These are phyloP conservation scores for Dione juno DNA, from an alignment of 2,888 invertebrate species.

Conservation along the genomic window DNA sequence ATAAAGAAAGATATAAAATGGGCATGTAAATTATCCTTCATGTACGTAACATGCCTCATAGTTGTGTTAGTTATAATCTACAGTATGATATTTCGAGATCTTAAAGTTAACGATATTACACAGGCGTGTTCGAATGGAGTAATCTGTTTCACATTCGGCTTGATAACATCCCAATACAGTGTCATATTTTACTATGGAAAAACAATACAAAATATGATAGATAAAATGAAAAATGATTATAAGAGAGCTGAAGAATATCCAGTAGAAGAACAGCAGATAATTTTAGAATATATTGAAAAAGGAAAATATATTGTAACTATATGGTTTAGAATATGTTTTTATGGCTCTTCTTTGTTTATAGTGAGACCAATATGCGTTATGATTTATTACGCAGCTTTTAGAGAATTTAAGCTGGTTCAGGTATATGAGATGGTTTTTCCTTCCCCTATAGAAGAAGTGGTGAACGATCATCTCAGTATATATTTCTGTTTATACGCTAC, in stretches of 20 bases:
- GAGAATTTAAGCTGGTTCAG: constrained; percentile 50
- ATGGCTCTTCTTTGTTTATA: constrained; percentile 41
- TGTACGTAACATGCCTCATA: constrained; percentile 42
- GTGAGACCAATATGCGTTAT: constrained; percentile 48
- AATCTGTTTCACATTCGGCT: constrained; percentile 42
- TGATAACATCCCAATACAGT: constrained; percentile 44
- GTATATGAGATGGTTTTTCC: constrained; percentile 54
- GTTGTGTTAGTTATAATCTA: constrained; percentile 38
- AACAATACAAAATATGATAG: constrained; percentile 48
- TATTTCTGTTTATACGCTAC: constrained; percentile 43
- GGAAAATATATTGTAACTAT: constrained; percentile 51
- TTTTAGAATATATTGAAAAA: constrained; percentile 49
- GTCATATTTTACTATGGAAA: constrained; percentile 51
- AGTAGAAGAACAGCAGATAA: constrained; percentile 48
- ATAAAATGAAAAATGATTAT: constrained; percentile 55
- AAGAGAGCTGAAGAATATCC: constrained; percentile 40
- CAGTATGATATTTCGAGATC: constrained; percentile 44
- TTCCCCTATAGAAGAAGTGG: constrained; percentile 49
- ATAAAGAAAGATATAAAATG: constrained; percentile 46
- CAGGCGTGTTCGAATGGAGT: constrained; percentile 49
- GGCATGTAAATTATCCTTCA: constrained; percentile 40
- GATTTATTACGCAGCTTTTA: constrained; percentile 47
- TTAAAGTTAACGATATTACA: constrained; percentile 43
- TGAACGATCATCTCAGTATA: constrained; percentile 45
- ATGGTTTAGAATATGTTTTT: constrained; percentile 48